phyloP scores from a whole-genome alignment of 2,888 invertebrate species.

The Abscondita cerata region DNA sequence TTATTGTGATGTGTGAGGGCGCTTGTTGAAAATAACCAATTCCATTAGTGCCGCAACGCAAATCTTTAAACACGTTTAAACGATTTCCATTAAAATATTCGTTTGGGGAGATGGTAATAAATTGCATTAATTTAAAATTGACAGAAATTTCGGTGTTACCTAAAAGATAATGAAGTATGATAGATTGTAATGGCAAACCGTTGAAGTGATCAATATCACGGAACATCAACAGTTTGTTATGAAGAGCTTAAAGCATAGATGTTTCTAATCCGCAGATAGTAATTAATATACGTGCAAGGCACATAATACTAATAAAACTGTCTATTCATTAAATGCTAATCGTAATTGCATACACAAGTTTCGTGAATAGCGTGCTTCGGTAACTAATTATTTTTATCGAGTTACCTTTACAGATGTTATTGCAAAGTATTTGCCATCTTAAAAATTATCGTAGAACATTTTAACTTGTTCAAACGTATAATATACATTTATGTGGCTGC shows the following conservation, averaged over 20 bases:
- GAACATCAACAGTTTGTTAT: conserved; percentile 27
- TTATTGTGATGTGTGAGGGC: no score
- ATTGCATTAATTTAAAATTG: no score
- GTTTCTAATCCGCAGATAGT: conserved; percentile 18
- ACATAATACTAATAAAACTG: conserved; percentile 7
- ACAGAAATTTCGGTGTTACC: no score
- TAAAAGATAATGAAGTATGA: background rate
- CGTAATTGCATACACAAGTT: conserved; percentile 13
- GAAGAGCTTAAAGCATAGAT: conserved; percentile 21
- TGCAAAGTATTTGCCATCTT: background rate
- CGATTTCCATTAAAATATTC: no score
- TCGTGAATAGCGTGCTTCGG: conserved; percentile 11
- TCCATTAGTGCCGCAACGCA: no score
- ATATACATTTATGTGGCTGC: conserved; percentile 26
- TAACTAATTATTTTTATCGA: conserved; percentile 4
- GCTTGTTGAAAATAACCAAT: no score
- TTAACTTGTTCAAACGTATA: conserved; percentile 21
- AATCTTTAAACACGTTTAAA: no score
- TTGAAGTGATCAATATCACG: conserved; percentile 20
- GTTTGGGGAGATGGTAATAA: no score
- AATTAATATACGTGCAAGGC: conserved; percentile 23
- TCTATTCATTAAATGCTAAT: conserved; percentile 12
- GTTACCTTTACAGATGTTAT: conserved; percentile 2
- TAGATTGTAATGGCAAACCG: conserved; percentile 3
- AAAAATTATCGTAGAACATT: conserved; percentile 16